Evolutionary conservation across 1,140 invertebrate genomes (phyloP), one percentile per base, ranked within the genome.

Genomic region (Zeugodacus cucurbitae): DNA sequence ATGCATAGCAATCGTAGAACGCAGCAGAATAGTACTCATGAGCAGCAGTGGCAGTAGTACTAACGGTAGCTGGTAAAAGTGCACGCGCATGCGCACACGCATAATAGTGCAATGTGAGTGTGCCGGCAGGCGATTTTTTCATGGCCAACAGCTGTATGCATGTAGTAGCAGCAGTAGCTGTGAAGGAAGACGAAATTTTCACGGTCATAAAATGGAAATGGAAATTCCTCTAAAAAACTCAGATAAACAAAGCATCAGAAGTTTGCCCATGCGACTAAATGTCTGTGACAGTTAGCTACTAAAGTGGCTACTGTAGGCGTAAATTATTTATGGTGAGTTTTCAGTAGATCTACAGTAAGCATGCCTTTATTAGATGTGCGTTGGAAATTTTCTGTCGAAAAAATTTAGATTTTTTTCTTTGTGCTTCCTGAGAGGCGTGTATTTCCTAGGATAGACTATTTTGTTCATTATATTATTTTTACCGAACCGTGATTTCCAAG

Each of bases 11-110:
- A 37, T 41, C 5, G 22, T n/a, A 22, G 37, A 10, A 37, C 22
- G 37, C 3, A n/a, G 37, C 34, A 54, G 48, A 4, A 4, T 44
- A 20, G 22, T 41, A 44, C 26, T 14, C 1, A 22, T 74, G n/a
- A n/a, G n/a, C n/a, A n/a, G n/a, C n/a, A 44, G 37, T 22, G 41
- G 5, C 11, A 41, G 37, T 3, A 74, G 70, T 34, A n/a, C 7
- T n/a, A 7, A 41, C 70, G 37, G 70, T 74, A 74, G 70, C 70
- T 14, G 1, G 74, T n/a, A 48, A 82, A 26, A 26, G 74, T 82
- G 22, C 41, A 74, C 22, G 70, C 70, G 70, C 70, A 82, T 82
- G 74, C 74, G 74, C 74, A 48, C 41, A 82, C 74, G 74, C 74
- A 82, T 48, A 26, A 22, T n/a, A 2, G 17, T 70, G 64, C 11